Evolutionary conservation across 2,113 vertebrate species (phyloP), one percentile per base, ranked within the genome.

Genomic region (Notothenia rossii): DNA sequence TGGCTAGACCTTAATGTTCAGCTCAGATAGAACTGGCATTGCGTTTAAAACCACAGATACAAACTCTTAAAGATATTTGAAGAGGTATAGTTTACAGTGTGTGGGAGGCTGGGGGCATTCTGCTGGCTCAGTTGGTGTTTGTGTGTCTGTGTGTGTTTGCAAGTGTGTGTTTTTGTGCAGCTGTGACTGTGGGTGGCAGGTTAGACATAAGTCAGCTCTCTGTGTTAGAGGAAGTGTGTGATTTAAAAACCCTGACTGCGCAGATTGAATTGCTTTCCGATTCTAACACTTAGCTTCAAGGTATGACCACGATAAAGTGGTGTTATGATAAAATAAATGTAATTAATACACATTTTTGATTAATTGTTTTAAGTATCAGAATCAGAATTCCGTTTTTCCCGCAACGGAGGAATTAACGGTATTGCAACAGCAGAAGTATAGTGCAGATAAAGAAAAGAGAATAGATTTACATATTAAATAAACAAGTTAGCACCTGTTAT

Each of bases 141-240:
- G 36, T 40, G 0, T n/a, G 46, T 29, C 29, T 48, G n/a, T 2
- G 18, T 40, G 56, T 40, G 7, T 49, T 17, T 9, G 12, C 14
- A 25, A 62, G 48, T 60, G 51, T 60, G 40, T 14, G 33, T 13
- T 58, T n/a, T 10, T 76, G 25, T 51, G 29, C 18, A 49, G 75
- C 13, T 67, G 70, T 75, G 56, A 72, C 13, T 67, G 70, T 75
- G n/a, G 22, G 56, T 69, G 61, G 46, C 25, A 53, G 18, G 18
- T 17, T 36, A 65, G 58, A 22, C 51, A 51, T 40, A n/a, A 85
- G 69, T 88, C 76, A 73, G 64, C 71, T 12, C 36, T 73, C 17
- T 75, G 29, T 58, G 49, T n/a, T n/a, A n/a, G 76, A 81, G 78
- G 85, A 88, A 89, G 78, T 78, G 43, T n/a, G n/a, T n/a, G n/a